These are phyloP conservation scores for Drosophila testacea DNA, from an alignment of 2,888 invertebrate species.

Conservation along the genomic window DNA sequence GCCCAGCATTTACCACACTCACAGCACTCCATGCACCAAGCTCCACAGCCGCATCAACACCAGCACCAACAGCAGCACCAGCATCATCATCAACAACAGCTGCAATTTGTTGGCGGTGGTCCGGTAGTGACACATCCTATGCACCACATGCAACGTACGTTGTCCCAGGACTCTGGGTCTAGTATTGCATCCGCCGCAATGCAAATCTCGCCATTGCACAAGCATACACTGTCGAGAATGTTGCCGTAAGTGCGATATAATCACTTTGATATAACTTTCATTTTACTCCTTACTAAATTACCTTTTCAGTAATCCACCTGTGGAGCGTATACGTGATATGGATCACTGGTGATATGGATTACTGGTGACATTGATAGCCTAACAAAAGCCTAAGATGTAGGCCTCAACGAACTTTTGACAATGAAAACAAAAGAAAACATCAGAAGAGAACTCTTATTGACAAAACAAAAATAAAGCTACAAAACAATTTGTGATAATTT, in stretches of 20 bases:
- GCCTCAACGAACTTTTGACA: conserved; percentile 44
- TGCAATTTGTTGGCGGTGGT: conserved; percentile 69
- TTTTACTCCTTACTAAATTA: neutral
- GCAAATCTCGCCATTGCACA: conserved; percentile 85
- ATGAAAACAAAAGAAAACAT: conserved; percentile 13
- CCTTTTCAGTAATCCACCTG: conserved; percentile 82
- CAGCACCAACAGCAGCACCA: conserved; percentile 41
- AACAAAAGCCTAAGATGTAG: conserved; percentile 16
- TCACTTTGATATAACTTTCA: neutral
- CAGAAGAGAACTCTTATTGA: conserved; percentile 28
- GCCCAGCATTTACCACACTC: conserved; percentile 76
- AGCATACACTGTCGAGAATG: conserved; percentile 84
- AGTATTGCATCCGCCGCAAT: conserved; percentile 87
- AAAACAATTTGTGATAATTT: conserved; percentile 79
- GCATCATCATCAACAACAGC: conserved; percentile 69
- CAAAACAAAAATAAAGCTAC: conserved; percentile 57
- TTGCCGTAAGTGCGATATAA: conserved; percentile 82
- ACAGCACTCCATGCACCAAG: conserved; percentile 58
- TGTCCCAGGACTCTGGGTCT: conserved; percentile 87
- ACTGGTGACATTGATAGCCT: conserved; percentile 32
- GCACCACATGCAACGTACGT: conserved; percentile 86
- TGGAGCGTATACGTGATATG: conserved; percentile 84
- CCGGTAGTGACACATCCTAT: conserved; percentile 70
- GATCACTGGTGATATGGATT: conserved; percentile 81
- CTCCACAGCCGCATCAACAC: conserved; percentile 42